These are phyloP conservation scores for Agrilus mali DNA, from an alignment of 2,888 invertebrate genomes.

Conservation along the genomic window DNA sequence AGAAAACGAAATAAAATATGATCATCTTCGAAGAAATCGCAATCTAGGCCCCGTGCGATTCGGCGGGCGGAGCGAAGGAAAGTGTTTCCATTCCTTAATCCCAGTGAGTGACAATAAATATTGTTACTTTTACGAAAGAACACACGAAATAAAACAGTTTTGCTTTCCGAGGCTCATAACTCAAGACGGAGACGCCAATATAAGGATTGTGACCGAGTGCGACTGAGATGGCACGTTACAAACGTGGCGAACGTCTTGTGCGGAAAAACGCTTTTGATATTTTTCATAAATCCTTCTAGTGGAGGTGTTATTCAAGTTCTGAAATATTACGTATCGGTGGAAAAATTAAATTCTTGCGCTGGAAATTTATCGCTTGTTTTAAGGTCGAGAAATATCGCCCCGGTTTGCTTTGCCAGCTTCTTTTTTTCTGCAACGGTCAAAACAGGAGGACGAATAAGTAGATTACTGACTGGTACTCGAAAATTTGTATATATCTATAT, in stretches of 20 bases:
- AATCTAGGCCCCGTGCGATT: not conserved
- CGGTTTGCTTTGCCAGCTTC: conserved; percentile 9
- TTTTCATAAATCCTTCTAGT: conserved; percentile 18
- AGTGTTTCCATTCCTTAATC: conserved; percentile 12
- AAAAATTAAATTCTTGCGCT: conserved; percentile 17
- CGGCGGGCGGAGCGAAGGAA: not conserved
- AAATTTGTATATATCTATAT: too few species aligned
- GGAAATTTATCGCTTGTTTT: conserved; percentile 13
- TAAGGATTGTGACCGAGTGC: too few species aligned
- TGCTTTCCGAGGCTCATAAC: not conserved
- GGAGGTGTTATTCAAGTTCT: conserved; percentile 16
- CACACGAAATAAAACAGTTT: conserved; percentile 4
- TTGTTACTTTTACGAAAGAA: conserved; percentile 11
- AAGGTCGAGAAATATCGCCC: conserved; percentile 8
- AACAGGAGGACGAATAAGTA: too few species aligned
- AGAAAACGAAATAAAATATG: too few species aligned
- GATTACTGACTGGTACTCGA: too few species aligned
- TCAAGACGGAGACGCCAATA: too few species aligned
- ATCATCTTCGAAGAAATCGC: too few species aligned
- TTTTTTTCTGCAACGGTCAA: not conserved
- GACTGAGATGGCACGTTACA: not conserved
- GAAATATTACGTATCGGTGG: conserved; percentile 19
- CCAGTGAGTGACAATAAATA: conserved; percentile 17
- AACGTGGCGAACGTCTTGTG: conserved; percentile 4
- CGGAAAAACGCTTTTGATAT: conserved; percentile 13